Conservation (phyloP, 2,113 vertebrate genomes). For the Odocoileus virginianus region DNA sequence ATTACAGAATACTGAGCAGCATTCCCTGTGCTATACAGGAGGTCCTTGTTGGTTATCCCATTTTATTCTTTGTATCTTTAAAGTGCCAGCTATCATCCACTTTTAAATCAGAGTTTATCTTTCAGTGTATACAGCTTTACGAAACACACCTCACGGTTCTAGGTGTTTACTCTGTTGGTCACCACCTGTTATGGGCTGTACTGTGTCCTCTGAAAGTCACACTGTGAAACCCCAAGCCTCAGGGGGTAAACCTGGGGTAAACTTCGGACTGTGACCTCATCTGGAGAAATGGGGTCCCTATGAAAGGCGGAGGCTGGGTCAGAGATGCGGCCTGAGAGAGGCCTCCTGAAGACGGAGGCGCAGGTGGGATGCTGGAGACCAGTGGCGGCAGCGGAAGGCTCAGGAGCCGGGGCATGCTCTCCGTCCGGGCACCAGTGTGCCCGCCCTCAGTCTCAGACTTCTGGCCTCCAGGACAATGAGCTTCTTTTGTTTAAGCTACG, state of each 20-base stretch:
- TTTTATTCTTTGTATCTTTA: background rate
- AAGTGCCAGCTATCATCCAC: too few species aligned
- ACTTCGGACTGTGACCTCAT: background rate
- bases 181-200: background rate
- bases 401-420: background rate
- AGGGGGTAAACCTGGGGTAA: background rate
- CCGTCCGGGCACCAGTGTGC: background rate
- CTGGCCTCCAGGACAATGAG: fast-evolving
- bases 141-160: background rate
- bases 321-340: background rate
- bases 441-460: background rate
- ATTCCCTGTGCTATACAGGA: background rate
- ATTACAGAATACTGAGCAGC: background rate
- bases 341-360: background rate
- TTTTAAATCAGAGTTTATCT: background rate
- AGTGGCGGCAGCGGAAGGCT: fast-evolving
- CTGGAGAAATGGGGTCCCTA: background rate
- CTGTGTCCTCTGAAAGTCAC: background rate
- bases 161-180: background rate
- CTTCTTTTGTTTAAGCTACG: fast-evolving
- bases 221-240: background rate
- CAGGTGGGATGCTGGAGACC: background rate
- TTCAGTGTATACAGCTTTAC: too few species aligned
- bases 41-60: background rate
- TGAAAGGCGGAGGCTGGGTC: fast-evolving